These are phyloP conservation scores for Gobionotothen gibberifrons DNA, from an alignment of 2,797 vertebrate species.

Conservation along the genomic window DNA sequence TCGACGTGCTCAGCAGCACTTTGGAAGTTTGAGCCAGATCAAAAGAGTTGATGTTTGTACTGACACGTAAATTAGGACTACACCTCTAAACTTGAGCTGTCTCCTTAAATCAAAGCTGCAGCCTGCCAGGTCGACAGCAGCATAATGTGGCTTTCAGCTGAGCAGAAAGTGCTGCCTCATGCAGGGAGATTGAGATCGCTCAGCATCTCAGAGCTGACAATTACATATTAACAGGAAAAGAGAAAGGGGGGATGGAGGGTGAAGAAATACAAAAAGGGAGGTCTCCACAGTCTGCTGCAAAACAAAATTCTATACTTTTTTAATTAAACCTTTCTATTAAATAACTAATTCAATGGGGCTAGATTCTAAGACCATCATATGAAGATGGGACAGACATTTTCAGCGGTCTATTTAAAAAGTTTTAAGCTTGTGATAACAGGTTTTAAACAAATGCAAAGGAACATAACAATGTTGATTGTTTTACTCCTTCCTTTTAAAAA, in stretches of 20 bases:
- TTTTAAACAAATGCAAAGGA: too few relatives aligned
- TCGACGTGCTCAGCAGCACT: background rate
- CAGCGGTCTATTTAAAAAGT: too few relatives aligned
- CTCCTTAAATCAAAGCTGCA: background rate
- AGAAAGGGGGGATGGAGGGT: background rate
- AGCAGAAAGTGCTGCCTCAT: conserved; percentile 19
- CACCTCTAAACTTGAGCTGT: conserved; percentile 4
- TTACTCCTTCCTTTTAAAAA: too few relatives aligned
- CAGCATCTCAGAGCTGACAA: conserved; percentile 6
- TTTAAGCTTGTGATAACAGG: too few relatives aligned
- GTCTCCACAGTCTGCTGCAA: background rate
- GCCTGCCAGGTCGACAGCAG: background rate
- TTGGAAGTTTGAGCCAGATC: conserved; percentile 6
- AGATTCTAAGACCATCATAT: too few relatives aligned
- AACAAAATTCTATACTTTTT: background rate
- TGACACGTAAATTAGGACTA: conserved; percentile 19
- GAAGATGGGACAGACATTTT: too few relatives aligned
- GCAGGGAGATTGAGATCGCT: conserved; percentile 15
- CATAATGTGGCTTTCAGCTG: background rate
- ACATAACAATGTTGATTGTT: too few relatives aligned
- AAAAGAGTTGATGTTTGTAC: background rate
- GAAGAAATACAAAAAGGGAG: background rate
- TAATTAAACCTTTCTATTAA: too few relatives aligned
- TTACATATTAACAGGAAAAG: background rate
- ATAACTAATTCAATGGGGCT: too few relatives aligned